Evolutionary conservation across 2,113 vertebrate genomes (phyloP), one percentile per base, ranked within the genome.

Genomic region (Mus spicilegus): DNA sequence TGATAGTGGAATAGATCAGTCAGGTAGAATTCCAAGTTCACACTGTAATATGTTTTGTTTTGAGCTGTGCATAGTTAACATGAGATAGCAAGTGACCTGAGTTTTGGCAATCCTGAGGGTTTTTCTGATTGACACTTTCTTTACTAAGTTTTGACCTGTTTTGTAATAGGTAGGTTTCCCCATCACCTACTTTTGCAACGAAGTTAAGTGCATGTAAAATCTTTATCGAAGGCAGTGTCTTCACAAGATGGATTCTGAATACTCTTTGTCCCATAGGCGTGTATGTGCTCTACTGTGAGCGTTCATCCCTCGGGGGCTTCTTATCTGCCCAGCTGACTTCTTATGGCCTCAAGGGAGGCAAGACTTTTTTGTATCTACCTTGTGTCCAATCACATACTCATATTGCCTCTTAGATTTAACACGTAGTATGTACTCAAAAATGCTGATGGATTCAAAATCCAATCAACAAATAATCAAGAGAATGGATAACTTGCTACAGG

Each of bases 41-140:
- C 39, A n/a, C 77, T 73, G 70, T 61, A 82, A 65, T 70, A 39
- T 51, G 95, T 67, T 92, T 92, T 51, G 91, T 96, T 93, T 75
- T 49, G 69, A 33, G 33, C 9, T 8, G 30, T 46, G n/a, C 51
- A 0, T 16, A 75, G 33, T n/a, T 89, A 80, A 42, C 30, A 3
- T 72, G 70, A 87, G 86, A 87, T 87, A 72, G 51, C 67, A 39
- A 39, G n/a, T 54, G 76, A 86, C 16, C 46, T 70, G 12, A 67
- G 65, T 67, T 12, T 90, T 96, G 95, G 93, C 90, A 58, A 2
- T 33, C 54, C 49, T 17, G 28, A 85, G 73, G 78, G 94, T 87
- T 90, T 72, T 89, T 95, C 96, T 70, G 80, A 90, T 39, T 82
- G 84, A 58, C 63, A 61, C 89, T 96, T 87, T 90, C 86, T 92